Evolutionary conservation across 2,797 vertebrate species (phyloP), one percentile per base, ranked within the genome.

Genomic region (Melanotaenia parkinsoni): DNA sequence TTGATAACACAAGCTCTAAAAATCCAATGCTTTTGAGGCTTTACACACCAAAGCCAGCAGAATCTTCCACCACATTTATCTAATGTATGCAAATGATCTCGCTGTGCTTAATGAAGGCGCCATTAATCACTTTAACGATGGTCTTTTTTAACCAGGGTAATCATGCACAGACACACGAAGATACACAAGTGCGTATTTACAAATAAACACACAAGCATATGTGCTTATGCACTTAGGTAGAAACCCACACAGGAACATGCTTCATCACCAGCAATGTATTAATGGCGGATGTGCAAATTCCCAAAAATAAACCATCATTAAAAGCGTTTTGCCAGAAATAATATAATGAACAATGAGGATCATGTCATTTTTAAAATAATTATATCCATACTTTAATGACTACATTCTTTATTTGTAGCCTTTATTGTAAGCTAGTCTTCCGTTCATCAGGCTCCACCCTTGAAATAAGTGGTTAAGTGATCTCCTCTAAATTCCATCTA

Each of bases 41-140:
- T 81, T 70, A 79, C 80, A 87, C 77, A 81, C 77, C 81, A 84
- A 84, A 84, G 83, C 86, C 80, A 89, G 63, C 61, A 78, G 79
- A 89, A 82, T 92, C 89, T 92, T 89, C 84, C 87, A 90, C 87
- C 82, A 91, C 89, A 89, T 91, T 91, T 86, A 81, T 93, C 89
- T 95, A 94, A 95, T 95, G 90, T 92, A 95, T 95, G 94, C 93
- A 94, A 95, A 95, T 94, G 83, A 94, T 93, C 91, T 90, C 38
- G 89, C 90, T 93, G 89, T 87, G 92, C 87, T 90, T 94, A 94
- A 95, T 94, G 94, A 94, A 92, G 93, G 92, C 86, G 74, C 90
- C 92, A 95, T 95, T 95, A 95, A 95, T 95, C 95, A 95, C 88
- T 84, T 90, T 93, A 92, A 93, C 91, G 89, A 94, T 92, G 92